phyloP scores from a whole-genome alignment of 2,113 vertebrate genomes.

The Mystacornis crossleyi region DNA sequence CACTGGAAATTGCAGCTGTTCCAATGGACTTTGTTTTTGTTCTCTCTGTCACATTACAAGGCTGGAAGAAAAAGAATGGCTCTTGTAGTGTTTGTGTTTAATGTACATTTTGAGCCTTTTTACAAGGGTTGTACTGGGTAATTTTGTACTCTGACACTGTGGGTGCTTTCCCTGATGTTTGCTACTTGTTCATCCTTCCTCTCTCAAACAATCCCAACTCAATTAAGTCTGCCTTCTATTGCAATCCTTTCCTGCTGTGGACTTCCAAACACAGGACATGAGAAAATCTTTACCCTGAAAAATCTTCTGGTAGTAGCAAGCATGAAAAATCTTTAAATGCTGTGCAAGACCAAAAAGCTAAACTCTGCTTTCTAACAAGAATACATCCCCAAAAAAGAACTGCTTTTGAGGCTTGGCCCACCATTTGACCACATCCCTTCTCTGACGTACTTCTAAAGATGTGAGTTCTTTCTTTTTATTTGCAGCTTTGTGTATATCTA shows the following conservation, averaged over 20 bases:
- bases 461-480: not conserved
- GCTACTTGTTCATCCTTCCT: not conserved
- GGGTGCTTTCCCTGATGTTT: not conserved
- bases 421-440: not conserved
- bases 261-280: not conserved
- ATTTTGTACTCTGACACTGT: not conserved
- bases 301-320: not conserved
- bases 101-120: not conserved
- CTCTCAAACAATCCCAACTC: not conserved
- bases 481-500: not conserved
- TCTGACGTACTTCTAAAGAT: not conserved
- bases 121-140: not conserved
- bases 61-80: not conserved
- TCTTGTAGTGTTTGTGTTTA: not conserved
- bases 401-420: not conserved
- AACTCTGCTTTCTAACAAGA: not conserved
- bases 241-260: not conserved
- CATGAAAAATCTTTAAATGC: not conserved
- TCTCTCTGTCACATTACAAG: slow-evolving; percentile 46
- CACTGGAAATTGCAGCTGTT: slow-evolving; percentile 37
- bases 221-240: not conserved
- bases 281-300: not conserved
- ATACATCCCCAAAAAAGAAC: not conserved
- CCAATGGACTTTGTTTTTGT: slow-evolving; percentile 37
- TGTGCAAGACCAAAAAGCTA: not conserved